phyloP scores from a whole-genome alignment of 2,888 invertebrate species.

The Cepaea hortensis region DNA sequence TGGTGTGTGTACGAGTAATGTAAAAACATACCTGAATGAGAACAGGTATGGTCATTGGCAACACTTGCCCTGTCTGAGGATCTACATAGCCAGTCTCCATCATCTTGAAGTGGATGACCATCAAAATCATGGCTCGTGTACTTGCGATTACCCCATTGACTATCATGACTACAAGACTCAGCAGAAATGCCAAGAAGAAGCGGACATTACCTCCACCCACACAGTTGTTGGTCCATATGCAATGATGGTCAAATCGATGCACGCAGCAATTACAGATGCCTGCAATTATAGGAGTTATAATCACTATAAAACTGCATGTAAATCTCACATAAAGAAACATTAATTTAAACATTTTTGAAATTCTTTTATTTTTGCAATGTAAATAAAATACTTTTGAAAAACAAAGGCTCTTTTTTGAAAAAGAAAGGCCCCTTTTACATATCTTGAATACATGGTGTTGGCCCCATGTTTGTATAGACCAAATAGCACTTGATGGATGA shows the following conservation, averaged over 20 bases:
- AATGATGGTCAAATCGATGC: slow-evolving; percentile 75
- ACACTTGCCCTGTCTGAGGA: slow-evolving; percentile 58
- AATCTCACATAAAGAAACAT: too few relatives aligned
- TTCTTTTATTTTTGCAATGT: too few relatives aligned
- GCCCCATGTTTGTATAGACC: too few relatives aligned
- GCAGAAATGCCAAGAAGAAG: slow-evolving; percentile 71
- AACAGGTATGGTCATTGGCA: slow-evolving; percentile 64
- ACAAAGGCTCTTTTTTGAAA: too few relatives aligned
- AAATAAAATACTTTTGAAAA: too few relatives aligned
- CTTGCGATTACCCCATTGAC: slow-evolving; percentile 68
- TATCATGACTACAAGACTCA: slow-evolving; percentile 67
- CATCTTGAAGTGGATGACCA: slow-evolving; percentile 61
- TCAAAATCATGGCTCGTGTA: slow-evolving; percentile 59
- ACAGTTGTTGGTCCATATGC: slow-evolving; percentile 75
- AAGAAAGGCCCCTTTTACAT: too few relatives aligned
- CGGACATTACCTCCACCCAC: slow-evolving; percentile 74
- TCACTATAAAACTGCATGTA: too few relatives aligned
- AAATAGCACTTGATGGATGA: too few relatives aligned
- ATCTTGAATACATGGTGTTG: too few relatives aligned
- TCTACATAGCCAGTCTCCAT: slow-evolving; percentile 65
- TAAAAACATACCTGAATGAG: slow-evolving; percentile 68
- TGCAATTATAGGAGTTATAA: slow-evolving; percentile 52
- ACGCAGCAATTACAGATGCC: slow-evolving; percentile 73
- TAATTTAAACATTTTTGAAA: too few relatives aligned
- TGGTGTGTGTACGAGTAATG: not conserved